Base-by-base conservation (phyloP, 2,797 vertebrate species). In the Tokudaia tokunoshimensis region DNA sequence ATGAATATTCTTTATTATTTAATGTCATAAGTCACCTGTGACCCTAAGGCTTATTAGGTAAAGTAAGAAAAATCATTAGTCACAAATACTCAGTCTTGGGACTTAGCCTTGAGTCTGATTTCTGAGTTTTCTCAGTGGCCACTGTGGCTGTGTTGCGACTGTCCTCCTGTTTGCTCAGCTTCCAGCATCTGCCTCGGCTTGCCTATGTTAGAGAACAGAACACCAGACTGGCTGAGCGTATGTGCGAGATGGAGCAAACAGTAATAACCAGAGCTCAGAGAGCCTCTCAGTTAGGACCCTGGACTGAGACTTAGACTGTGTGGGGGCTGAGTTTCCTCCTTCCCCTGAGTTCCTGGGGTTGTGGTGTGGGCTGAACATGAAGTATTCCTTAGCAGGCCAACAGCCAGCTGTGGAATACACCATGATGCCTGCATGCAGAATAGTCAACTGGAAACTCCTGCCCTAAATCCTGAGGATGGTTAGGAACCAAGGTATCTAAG, bases 401-500 rank as follows among this genome's bases (percentile, higher is more conserved):
- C 20, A 8, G 89, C 79, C 85, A 75, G 10, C 78, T 14, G 0
- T 12, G 29, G 74, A 17, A 1, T 44, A 55, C 1, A 0, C 10
- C 29, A 3, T 22, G 57, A 37, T 1, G 15, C 20, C 52, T 24
- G 11, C 31, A 50, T 26, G 5, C n/a, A n/a, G 59, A 81, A 37
- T 31, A 31, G 50, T 65, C 57, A 6, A 0, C 85, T 63, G 79
- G 82, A 79, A 61, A 47, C 47, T 26, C 31, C 78, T 79, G 74
- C 79, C 67, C 94, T 76, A 37, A 63, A 74, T 74, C 12, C 74
- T 9, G 19, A 76, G 34, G 34, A 17, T 22, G 31, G 24, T 12
- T 81, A 92, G 70, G 87, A 87, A 76, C 81, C 75, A 41, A 55
- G 74, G 67, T 65, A 11, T 91, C n/a, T 67, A 70, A 81, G 76